phyloP scores from a whole-genome alignment of 2,797 vertebrate genomes.

The Crypturellus tataupa region DNA sequence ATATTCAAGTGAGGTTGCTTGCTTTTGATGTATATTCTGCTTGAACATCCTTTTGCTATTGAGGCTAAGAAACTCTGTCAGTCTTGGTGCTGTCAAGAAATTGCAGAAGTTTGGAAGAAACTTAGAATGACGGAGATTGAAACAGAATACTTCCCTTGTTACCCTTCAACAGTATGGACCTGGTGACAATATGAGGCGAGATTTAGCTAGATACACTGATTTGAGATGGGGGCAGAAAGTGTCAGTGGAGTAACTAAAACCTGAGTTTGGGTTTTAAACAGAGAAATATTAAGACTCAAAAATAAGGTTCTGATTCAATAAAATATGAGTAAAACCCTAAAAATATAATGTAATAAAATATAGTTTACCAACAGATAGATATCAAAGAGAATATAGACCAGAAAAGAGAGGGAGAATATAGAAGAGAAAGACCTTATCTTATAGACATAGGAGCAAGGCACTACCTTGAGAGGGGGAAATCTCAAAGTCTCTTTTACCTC shows the following conservation, averaged over 20 bases:
- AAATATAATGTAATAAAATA: not conserved
- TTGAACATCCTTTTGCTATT: not conserved
- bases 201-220: slow-evolving; percentile 7
- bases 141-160: slow-evolving; percentile 49
- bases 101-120: not conserved
- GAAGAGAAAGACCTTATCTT: too few relatives aligned
- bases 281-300: not conserved
- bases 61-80: not conserved
- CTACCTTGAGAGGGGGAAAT: not conserved
- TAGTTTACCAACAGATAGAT: not conserved
- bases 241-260: not conserved
- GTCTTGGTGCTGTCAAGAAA: not conserved
- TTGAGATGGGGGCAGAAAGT: not conserved
- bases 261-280: not conserved
- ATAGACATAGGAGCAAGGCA: not conserved
- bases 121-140: slow-evolving; percentile 45
- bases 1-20: not conserved
- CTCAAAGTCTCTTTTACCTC: not conserved
- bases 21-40: slow-evolving; percentile 3
- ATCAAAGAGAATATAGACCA: not conserved
- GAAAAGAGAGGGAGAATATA: too few relatives aligned
- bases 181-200: slow-evolving; percentile 14
- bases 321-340: not conserved
- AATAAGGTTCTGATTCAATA: not conserved
- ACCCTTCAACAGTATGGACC: not conserved